Evolutionary conservation across 2,113 vertebrate genomes (phyloP).

Genomic region (Sterrhoptilus dennistouni): DNA sequence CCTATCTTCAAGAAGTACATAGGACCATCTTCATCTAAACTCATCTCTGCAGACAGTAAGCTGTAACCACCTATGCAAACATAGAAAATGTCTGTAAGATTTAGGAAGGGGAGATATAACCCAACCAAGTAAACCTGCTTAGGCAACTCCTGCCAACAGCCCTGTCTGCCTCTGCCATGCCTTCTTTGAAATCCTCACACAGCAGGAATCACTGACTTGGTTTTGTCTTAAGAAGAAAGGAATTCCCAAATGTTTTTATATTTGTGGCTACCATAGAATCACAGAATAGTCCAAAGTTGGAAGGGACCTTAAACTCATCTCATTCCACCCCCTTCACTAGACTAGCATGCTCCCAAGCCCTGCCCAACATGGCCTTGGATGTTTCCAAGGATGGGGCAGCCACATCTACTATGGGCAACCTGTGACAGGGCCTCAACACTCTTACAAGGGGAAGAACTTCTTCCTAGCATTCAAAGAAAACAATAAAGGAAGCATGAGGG

Average conservation of each 20-base stretch:
- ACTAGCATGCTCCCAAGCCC: not conserved
- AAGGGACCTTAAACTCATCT: not conserved
- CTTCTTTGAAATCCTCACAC: not conserved
- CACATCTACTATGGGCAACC: not conserved
- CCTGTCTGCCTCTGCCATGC: not conserved
- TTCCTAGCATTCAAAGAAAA: not conserved
- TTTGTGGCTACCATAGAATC: not conserved
- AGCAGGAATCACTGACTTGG: not conserved
- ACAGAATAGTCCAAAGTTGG: not conserved
- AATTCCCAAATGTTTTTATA: not conserved
- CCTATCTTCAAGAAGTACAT: not conserved
- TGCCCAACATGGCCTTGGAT: not conserved
- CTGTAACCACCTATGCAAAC: not conserved
- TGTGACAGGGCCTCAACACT: not conserved
- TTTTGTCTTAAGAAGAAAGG: not conserved
- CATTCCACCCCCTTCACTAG: not conserved
- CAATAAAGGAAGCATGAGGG: not conserved
- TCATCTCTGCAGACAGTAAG: not conserved
- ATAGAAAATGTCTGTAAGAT: fast-evolving
- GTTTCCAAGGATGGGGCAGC: not conserved
- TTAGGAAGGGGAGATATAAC: not conserved
- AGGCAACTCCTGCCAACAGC: not conserved
- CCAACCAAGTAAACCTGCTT: not conserved
- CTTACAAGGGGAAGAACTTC: not conserved
- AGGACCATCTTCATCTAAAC: not conserved